Evolutionary conservation across 2,113 vertebrate genomes (phyloP), one percentile per base, ranked within the genome.

Genomic region (Ictalurus punctatus): DNA sequence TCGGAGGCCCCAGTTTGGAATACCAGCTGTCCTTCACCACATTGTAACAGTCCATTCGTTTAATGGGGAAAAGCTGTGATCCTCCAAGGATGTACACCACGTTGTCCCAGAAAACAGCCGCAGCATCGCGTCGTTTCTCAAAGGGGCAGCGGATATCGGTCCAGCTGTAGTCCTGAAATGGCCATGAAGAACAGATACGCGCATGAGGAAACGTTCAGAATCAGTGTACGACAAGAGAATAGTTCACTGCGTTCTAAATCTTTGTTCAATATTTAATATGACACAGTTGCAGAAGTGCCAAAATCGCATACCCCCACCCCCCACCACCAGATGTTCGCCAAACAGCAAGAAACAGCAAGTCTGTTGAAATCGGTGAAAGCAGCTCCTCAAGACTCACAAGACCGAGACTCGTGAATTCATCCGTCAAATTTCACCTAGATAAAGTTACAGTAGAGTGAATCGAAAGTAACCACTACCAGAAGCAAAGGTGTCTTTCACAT

Each of bases 21-120:
- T 99, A 99, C 98, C 98, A 99, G 95, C 98, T 98, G 94, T 99
- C 98, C 94, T 99, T 99, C 90, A 98, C 97, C 81, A 99, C 98
- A 80, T 99, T 99, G 94, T 99, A 99, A 93, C 98, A 99, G 94
- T 99, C 98, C 98, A 99, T 99, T 91, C 98, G 95, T 91, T 99
- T 99, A 93, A 99, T 99, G 85, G 98, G 98, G 92, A 99, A 99
- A 88, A 99, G 97, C 95, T 99, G 98, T 44, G 98, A 99, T 91
- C 98, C 98, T 80, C 98, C 98, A 93, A 99, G 96, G 94, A 99
- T 99, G 95, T 99, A 99, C 79, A 99, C 98, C 88, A 99, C 98
- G 25, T 99, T 99, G 96, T 99, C 98, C 98, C 98, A 99, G 94
- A 99, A 99, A 91, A 99, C 94, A 48, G 97, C 97, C 6, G 98